Evolutionary conservation across 1,140 invertebrate species (phyloP).

Genomic region (Holotrichia oblita): DNA sequence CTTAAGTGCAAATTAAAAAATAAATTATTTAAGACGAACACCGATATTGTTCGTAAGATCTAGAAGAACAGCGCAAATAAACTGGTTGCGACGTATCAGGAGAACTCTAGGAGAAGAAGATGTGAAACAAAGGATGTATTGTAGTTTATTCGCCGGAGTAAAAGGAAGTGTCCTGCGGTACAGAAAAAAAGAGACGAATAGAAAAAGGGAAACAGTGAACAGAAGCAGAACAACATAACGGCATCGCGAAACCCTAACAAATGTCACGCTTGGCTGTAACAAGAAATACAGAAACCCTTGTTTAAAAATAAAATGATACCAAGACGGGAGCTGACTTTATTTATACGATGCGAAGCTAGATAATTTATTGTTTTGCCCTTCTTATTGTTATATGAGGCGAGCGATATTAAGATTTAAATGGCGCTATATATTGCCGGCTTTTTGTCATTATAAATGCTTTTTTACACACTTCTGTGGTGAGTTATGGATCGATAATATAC

Average conservation of each 20-base stretch:
- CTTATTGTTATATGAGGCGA: neutral
- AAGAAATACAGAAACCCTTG: slow-evolving; percentile 33
- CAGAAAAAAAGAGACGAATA: neutral
- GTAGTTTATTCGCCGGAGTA: slow-evolving; percentile 17
- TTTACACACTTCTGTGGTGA: too few relatives aligned
- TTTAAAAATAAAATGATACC: slow-evolving; percentile 33
- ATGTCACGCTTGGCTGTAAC: slow-evolving; percentile 33
- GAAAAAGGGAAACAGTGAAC: slow-evolving; percentile 16
- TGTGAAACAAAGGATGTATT: slow-evolving; percentile 2
- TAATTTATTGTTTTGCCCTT: slow-evolving; percentile 8
- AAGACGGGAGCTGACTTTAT: slow-evolving; percentile 18
- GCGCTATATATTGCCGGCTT: neutral
- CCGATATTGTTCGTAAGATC: neutral
- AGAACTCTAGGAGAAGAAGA: neutral
- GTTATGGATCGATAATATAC: too few relatives aligned
- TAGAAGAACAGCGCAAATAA: neutral
- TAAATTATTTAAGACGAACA: slow-evolving; percentile 2
- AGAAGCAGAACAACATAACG: slow-evolving; percentile 11
- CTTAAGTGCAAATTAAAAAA: slow-evolving; percentile 19
- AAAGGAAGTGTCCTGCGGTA: slow-evolving; percentile 15
- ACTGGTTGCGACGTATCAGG: neutral
- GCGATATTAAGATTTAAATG: neutral
- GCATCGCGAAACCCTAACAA: slow-evolving; percentile 23
- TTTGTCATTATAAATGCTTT: neutral
- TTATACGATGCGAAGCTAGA: slow-evolving; percentile 16